Conservation (phyloP, 2,888 invertebrate genomes). For the Conchocele bisecta region DNA sequence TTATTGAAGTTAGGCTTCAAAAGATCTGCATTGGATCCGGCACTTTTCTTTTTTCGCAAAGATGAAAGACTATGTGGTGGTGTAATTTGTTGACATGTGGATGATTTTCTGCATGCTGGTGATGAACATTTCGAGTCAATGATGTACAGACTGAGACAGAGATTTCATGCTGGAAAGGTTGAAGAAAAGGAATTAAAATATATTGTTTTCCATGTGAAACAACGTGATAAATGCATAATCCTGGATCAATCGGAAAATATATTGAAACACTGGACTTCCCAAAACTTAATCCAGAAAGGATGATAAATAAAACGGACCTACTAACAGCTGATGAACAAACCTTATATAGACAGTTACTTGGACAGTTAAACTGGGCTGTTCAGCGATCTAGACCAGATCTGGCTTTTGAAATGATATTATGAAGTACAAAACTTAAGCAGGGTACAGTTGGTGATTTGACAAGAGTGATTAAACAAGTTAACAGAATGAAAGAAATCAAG, state of each 20-base stretch:
- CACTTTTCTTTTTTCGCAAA: constrained; percentile 46
- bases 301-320: not conserved
- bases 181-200: not conserved
- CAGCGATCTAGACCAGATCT: constrained; percentile 8
- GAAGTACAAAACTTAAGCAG: constrained; percentile 4
- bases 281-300: not conserved
- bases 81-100: constrained; percentile 36
- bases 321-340: not conserved
- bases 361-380: constrained; percentile 42
- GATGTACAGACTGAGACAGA: constrained; percentile 12
- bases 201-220: not conserved
- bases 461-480: not conserved
- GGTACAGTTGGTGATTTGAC: not conserved
- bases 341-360: constrained; percentile 3
- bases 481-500: not conserved
- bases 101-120: constrained; percentile 33
- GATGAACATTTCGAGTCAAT: constrained; percentile 17
- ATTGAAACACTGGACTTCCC: not conserved
- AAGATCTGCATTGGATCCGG: constrained; percentile 54
- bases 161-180: constrained; percentile 28
- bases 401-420: constrained; percentile 1
- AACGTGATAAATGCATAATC: not conserved
- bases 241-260: constrained; percentile 1
- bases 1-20: constrained; percentile 40
- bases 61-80: constrained; percentile 7